Percentiles rank a stretch among this genome's conserved stretches.
These are phyloP conservation scores for Lepus townsendii DNA, from an alignment of 2,797 vertebrate genomes.

Conservation along the genomic window DNA sequence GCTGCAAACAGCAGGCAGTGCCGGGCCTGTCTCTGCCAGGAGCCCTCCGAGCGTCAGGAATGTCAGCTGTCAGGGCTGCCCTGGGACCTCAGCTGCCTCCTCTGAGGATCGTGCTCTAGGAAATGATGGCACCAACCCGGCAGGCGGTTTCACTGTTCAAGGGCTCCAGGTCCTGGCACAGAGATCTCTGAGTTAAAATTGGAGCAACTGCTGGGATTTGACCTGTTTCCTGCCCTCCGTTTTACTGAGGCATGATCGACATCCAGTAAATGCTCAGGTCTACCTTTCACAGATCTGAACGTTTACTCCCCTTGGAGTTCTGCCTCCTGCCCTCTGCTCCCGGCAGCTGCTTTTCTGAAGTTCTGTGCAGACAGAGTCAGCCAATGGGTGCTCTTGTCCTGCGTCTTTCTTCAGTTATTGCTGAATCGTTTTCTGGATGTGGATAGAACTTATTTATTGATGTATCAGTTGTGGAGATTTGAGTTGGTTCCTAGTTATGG, in stretches of 20 bases:
- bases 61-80: conserved; percentile 10
- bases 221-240: conserved; percentile 7
- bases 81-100: conserved; percentile 45
- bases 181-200: background rate
- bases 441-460: background rate
- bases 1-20: background rate
- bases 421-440: background rate
- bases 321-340: background rate
- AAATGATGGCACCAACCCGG: conserved; percentile 27
- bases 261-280: background rate
- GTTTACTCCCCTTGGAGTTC: background rate
- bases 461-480: background rate
- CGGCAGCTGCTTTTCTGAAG: background rate
- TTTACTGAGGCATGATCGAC: background rate
- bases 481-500: background rate
- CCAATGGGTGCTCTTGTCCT: background rate
- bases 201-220: conserved; percentile 5
- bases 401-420: conserved; percentile 30
- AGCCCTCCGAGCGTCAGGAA: background rate
- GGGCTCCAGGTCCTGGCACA: conserved; percentile 44
- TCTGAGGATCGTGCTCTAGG: conserved; percentile 55
- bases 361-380: background rate
- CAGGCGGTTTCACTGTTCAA: conserved; percentile 32
- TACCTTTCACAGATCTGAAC: background rate
- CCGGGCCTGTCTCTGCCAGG: background rate